Conservation (phyloP, 2,888 invertebrate species). For the Cataglyphis livida region DNA sequence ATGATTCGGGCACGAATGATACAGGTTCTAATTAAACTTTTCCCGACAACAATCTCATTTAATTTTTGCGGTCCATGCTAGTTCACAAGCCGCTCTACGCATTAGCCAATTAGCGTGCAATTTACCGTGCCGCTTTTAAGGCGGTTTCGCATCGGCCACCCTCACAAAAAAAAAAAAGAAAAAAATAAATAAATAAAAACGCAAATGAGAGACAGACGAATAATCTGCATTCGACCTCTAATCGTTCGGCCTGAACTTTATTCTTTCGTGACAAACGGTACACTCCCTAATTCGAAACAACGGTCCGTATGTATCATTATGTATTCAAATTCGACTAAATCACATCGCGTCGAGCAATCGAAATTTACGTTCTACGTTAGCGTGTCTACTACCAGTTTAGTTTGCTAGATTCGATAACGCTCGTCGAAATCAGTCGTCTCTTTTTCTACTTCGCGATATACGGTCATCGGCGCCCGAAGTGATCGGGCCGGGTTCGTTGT, state of each 20-base stretch:
- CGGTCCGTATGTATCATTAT: slow-evolving; percentile 58
- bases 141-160: slow-evolving; percentile 2
- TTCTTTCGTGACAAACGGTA: slow-evolving; percentile 16
- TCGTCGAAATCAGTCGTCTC: slow-evolving; percentile 42
- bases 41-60: slow-evolving; percentile 47
- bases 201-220: slow-evolving; percentile 12
- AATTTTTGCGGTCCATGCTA: slow-evolving; percentile 38
- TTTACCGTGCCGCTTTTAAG: slow-evolving; percentile 18
- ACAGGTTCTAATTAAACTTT: slow-evolving; percentile 50
- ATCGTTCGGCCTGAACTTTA: slow-evolving; percentile 37
- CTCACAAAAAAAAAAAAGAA: neutral
- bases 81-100: neutral
- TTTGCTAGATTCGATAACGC: slow-evolving; percentile 32
- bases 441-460: slow-evolving; percentile 34
- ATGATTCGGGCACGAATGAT: slow-evolving; percentile 33
- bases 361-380: slow-evolving; percentile 62
- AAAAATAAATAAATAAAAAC: slow-evolving; percentile 14
- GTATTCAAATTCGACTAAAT: slow-evolving; percentile 69
- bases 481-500: slow-evolving; percentile 65
- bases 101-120: slow-evolving; percentile 36
- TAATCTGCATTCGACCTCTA: slow-evolving; percentile 28
- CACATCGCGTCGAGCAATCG: slow-evolving; percentile 47
- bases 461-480: slow-evolving; percentile 14
- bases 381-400: slow-evolving; percentile 66
- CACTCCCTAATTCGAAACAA: slow-evolving; percentile 45